Base-by-base conservation (phyloP, 37 sponge, comb jelly and placozoan genomes). In the Aphrocallistes beatrix region DNA sequence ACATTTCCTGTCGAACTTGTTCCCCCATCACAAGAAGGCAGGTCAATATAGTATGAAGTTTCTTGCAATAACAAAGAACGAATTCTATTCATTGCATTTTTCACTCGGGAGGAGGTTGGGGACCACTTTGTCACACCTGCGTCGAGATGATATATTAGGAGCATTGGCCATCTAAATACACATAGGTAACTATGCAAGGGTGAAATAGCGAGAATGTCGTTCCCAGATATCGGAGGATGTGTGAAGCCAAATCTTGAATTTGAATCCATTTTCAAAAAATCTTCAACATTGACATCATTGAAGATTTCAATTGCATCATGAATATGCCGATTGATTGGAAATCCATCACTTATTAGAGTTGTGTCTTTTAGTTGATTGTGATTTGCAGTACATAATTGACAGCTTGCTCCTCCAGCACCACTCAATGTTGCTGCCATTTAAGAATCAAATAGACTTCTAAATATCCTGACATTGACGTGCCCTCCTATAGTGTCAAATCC, bases 21-120 rank as follows among this genome's bases (percentile, higher is more conserved):
- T 60, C 75, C 75, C 3, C 75, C 75, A 60, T 60, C 75, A 60
- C 75, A 60, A 60, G 75, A 60, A 60, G 34, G 75, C 28, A 32
- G 75, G n/a, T 60, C 25, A 60, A 60, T 60, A 25, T 60, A 30
- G n/a, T n/a, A n/a, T n/a, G n/a, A n/a, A n/a, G n/a, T n/a, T n/a
- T n/a, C n/a, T n/a, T n/a, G n/a, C n/a, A n/a, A n/a, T n/a, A n/a
- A n/a, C n/a, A n/a, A n/a, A n/a, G 75, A 13, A 32, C 21, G 6
- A 8, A 60, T 60, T 60, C 34, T 60, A 3, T 60, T 60, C 75
- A 60, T 60, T 25, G 75, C 10, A 60, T 60, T 60, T 21, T 60
- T 19, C 10, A 60, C n/a, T 25, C n/a, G 75, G 3, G 8, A 30
- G n/a, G 75, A 32, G 10, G 75, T 60, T 60, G 75, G 75, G n/a